Base-by-base conservation (phyloP, 2,113 vertebrate species). In the Chamaetylas fuelleborni region DNA sequence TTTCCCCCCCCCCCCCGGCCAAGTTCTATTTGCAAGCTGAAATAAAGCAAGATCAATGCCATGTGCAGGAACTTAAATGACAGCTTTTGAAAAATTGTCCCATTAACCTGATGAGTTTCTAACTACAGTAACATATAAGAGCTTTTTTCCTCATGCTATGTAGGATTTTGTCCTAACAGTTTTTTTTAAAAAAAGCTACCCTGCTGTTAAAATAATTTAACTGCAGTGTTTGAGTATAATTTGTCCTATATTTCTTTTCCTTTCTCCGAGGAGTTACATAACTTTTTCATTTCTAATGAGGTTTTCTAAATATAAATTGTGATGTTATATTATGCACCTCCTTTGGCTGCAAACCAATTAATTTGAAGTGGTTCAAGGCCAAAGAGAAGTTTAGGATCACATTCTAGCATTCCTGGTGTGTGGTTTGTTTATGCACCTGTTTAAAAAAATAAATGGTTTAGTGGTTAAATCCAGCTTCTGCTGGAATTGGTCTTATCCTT, bases 231-330 rank as follows among this genome's bases (percentile, higher is more conserved):
- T 67, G 80, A 92, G 36, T 74, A 69, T 96, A 92, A 93, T 86
- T 96, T 94, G 95, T 82, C 95, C 96, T 93, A 95, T 80, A 95
- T 96, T 89, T 93, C 83, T 95, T 96, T 80, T 53, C 38, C 88
- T 96, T 96, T 95, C 96, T 96, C 95, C 73, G 71, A 93, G 96
- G 96, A 93, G 88, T 96, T 96, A 95, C 54, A 70, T 96, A 97
- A 97, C 96, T 94, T 89, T 72, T 81, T 79, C 48, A 85, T 85
- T 96, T 93, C 93, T 96, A 97, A 97, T 97, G 93, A 96, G 91
- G 77, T 94, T 96, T 90, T 96, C 95, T 96, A 97, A 97, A 97
- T 97, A 96, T 96, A 97, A 95, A 93, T 81, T 85, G 62, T 96
- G 91, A 86, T 94, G 74, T 86, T 92, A 91, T 47, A 90, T 92